Evolutionary conservation across 2,113 vertebrate species (phyloP), one percentile per base, ranked within the genome.

Genomic region (Apodemus speciosus): DNA sequence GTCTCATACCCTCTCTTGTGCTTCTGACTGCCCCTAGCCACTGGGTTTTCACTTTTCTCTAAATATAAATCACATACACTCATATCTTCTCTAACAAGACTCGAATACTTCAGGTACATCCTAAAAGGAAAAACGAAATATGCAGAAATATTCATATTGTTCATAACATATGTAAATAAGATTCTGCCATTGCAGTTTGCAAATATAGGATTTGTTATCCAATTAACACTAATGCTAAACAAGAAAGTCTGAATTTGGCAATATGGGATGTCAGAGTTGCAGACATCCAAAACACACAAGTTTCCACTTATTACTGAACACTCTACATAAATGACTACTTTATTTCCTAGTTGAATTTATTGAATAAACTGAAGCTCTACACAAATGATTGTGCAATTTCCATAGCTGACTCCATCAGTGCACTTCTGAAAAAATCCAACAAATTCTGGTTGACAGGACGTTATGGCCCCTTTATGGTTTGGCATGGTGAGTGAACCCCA

Each of bases 231-330:
- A 84, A 83, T 16, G 25, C 58, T 90, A 75, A 93, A 79, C 20
- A 85, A 83, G 38, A 71, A 89, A 53, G 81, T 73, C 76, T 91
- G 20, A 77, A 88, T 72, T n/a, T 84, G 68, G 60, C 51, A 77
- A 58, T 5, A 56, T 3, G 46, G n/a, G 11, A 38, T 18, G 10
- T 90, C 38, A 91, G 10, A 86, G 79, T 76, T 93, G 46, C 23
- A 77, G 66, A 35, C 58, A 93, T 94, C 49, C 25, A 85, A 89
- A 94, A 46, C 68, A 64, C 25, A 92, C 71, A 83, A 35, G 23
- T 46, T 94, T 96, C 85, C 30, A 84, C n/a, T 95, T 90, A 89
- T 87, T 95, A 94, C 87, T 83, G 62, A 5, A 93, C 93, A 72
- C 49, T 91, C 30, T 14, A 93, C n/a, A 71, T 88, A 88, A 77